A percentile compares a stretch with the other conserved stretches of the same genome.
These are phyloP conservation scores for Disparrhopalites patrizii DNA, from an alignment of 2,888 invertebrate species.

Conservation along the genomic window DNA sequence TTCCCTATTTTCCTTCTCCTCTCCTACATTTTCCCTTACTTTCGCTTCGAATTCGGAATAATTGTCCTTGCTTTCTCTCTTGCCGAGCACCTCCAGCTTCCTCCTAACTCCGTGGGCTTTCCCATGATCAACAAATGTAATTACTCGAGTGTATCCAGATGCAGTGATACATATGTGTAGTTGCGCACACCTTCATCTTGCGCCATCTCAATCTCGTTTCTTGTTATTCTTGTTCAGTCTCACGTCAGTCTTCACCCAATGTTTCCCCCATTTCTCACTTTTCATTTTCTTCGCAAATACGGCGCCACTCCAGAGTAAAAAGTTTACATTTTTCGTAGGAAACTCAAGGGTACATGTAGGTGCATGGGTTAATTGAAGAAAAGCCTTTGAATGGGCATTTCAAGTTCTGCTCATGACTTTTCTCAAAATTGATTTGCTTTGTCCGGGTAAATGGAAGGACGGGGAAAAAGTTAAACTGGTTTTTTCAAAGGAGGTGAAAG, in stretches of 20 bases:
- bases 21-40: background rate
- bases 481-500: no score
- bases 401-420: background rate
- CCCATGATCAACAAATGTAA: background rate
- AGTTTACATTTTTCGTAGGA: no score
- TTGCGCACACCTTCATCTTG: background rate
- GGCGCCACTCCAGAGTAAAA: background rate
- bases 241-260: background rate
- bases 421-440: background rate
- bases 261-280: background rate
- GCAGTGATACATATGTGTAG: background rate
- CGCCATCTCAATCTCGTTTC: background rate
- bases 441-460: background rate
- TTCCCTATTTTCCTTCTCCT: background rate
- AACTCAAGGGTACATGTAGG: no score
- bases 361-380: no score
- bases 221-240: background rate
- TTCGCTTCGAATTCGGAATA: background rate
- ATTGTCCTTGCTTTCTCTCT: background rate
- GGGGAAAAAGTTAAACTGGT: no score
- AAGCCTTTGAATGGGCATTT: no score
- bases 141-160: no score
- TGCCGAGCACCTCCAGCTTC: background rate
- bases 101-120: no score
- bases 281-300: background rate